These are phyloP conservation scores for Drosophila ercepeae DNA, from an alignment of 1,140 invertebrate genomes.

Conservation along the genomic window DNA sequence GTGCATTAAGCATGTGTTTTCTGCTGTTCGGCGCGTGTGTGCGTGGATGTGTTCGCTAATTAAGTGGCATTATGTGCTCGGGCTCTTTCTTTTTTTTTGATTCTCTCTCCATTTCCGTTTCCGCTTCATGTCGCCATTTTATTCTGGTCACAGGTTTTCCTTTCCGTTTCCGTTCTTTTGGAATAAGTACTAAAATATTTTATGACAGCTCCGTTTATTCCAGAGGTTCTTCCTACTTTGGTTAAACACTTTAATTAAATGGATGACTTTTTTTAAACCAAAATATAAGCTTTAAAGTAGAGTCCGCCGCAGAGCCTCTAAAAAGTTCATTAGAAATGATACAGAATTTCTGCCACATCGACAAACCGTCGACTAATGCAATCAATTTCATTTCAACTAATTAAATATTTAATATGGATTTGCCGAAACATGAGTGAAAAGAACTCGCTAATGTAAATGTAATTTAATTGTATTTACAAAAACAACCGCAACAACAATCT, in stretches of 20 bases:
- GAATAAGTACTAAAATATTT: not conserved
- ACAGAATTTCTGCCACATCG: constrained; percentile 8
- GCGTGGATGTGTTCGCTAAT: constrained; percentile 44
- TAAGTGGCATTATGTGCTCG: constrained; percentile 55
- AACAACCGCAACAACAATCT: constrained; percentile 40
- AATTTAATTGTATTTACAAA: constrained; percentile 48
- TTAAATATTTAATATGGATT: constrained; percentile 60
- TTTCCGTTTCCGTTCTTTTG: not conserved
- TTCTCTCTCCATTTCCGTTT: constrained; percentile 18
- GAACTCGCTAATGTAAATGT: constrained; percentile 49
- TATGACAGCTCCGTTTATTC: not conserved
- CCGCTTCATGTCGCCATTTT: constrained; percentile 10
- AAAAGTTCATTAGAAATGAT: constrained; percentile 52
- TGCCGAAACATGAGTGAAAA: constrained; percentile 16
- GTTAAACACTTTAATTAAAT: constrained; percentile 1
- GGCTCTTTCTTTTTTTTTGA: not conserved
- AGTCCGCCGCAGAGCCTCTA: not conserved
- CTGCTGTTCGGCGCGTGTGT: constrained; percentile 13
- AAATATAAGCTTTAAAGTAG: too few species aligned
- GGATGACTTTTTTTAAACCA: not conserved
- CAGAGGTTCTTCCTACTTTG: not conserved
- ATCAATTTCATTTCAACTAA: constrained; percentile 54
- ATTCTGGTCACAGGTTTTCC: constrained; percentile 36
- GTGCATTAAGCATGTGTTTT: constrained; percentile 48
- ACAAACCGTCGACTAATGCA: constrained; percentile 33